Percentiles rank a stretch among this genome's conserved stretches.
Evolutionary conservation across 2,113 vertebrate species (phyloP).

Genomic region (Bos taurus): DNA sequence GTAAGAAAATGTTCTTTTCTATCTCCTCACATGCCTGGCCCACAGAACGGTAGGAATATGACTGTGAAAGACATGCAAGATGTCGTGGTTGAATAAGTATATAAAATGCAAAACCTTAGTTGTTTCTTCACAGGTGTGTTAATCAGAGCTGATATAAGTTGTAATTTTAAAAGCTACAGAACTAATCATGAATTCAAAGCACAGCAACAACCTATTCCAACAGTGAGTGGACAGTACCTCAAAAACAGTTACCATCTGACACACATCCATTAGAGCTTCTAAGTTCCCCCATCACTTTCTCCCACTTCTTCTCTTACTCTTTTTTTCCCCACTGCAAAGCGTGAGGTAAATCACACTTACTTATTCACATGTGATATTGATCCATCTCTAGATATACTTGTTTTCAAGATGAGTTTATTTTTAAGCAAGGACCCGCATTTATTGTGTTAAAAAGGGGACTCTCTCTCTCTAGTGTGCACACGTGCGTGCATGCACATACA

Average conservation of each 20-base stretch:
- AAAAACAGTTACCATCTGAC: neutral
- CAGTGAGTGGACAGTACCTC: neutral
- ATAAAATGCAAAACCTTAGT: neutral
- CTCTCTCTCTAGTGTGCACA: neutral
- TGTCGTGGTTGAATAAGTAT: neutral
- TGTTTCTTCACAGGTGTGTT: neutral
- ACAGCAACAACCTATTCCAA: neutral
- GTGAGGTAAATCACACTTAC: constrained; percentile 11
- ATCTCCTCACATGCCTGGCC: neutral
- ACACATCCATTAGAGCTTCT: neutral
- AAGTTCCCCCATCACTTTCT: neutral
- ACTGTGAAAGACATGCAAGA: neutral
- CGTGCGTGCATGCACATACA: fast-evolving
- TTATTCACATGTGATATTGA: constrained; percentile 48
- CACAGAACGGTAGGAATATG: neutral
- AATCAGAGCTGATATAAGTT: neutral
- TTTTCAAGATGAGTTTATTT: neutral
- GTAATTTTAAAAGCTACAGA: neutral
- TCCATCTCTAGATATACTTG: neutral
- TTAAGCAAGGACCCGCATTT: neutral
- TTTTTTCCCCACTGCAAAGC: neutral
- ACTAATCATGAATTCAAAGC: neutral
- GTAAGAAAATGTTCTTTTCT: neutral
- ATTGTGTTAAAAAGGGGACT: neutral
- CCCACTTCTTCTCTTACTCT: neutral